Evolutionary conservation across 2,113 vertebrate species (phyloP).

Genomic region (Macrotis lagotis): DNA sequence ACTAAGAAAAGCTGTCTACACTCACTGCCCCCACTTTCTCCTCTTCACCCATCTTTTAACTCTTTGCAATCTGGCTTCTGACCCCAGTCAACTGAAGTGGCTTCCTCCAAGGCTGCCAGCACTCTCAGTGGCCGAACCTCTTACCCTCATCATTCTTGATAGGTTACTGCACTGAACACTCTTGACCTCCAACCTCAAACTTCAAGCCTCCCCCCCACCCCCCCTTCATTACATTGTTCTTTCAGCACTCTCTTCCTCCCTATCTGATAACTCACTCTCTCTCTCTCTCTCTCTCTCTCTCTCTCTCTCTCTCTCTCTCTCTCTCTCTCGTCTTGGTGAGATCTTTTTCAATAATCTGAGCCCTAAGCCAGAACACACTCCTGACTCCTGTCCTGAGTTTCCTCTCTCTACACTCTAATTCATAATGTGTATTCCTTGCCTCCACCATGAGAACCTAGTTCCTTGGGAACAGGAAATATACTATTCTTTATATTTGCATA

Average conservation of each 20-base stretch:
- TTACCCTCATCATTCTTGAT: neutral
- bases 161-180: neutral
- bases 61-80: neutral
- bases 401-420: neutral
- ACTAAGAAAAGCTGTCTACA: neutral
- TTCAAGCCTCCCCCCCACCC: neutral
- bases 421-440: neutral
- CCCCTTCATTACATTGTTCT: neutral
- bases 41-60: neutral
- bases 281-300: too few relatives aligned
- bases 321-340: neutral
- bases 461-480: neutral
- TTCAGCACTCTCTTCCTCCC: neutral
- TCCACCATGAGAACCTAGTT: neutral
- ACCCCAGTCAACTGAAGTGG: too few relatives aligned
- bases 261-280: neutral
- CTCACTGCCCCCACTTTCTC: neutral
- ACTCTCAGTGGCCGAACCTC: neutral
- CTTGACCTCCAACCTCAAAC: neutral
- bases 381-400: neutral
- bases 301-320: too few relatives aligned
- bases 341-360: neutral
- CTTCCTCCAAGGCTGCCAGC: neutral
- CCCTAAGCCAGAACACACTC: neutral
- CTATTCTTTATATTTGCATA: neutral